Evolutionary conservation across 2,888 invertebrate genomes (phyloP).

Genomic region (Chirona hameri): DNA sequence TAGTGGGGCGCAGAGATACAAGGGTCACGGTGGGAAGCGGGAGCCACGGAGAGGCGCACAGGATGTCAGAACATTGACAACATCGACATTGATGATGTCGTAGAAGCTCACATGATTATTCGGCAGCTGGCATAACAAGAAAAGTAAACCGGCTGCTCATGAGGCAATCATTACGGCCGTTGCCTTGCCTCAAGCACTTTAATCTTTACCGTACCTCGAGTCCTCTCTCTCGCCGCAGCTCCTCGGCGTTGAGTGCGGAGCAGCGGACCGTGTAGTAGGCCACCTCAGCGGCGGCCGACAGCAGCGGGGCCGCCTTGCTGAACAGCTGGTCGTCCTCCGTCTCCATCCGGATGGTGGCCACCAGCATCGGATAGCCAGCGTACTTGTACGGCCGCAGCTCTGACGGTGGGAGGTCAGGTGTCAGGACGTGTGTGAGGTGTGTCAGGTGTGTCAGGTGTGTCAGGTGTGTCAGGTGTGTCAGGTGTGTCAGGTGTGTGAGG

Average conservation of each 20-base stretch:
- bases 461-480: no score
- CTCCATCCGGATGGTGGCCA: slow-evolving; percentile 91
- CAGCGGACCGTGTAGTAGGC: slow-evolving; percentile 95
- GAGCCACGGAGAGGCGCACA: no score
- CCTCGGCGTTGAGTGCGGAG: slow-evolving; percentile 96
- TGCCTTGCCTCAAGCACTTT: neutral
- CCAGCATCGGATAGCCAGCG: slow-evolving; percentile 95
- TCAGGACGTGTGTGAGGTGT: no score
- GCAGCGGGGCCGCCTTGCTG: slow-evolving; percentile 67
- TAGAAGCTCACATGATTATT: no score
- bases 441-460: no score
- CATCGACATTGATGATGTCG: no score
- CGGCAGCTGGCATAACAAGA: no score
- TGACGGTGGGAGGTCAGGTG: slow-evolving; percentile 44
- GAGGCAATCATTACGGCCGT: no score
- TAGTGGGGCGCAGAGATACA: neutral
- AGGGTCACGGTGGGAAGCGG: no score
- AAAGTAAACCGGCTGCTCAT: no score
- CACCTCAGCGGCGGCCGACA: slow-evolving; percentile 89
- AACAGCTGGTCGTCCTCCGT: slow-evolving; percentile 90
- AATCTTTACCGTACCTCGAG: slow-evolving; percentile 36
- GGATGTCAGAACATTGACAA: no score
- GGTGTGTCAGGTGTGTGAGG: no score
- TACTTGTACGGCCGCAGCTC: slow-evolving; percentile 95
- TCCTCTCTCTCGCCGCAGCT: slow-evolving; percentile 76